These are phyloP conservation scores for Bombus breviceps DNA, from an alignment of 1,140 invertebrate genomes.

Conservation along the genomic window DNA sequence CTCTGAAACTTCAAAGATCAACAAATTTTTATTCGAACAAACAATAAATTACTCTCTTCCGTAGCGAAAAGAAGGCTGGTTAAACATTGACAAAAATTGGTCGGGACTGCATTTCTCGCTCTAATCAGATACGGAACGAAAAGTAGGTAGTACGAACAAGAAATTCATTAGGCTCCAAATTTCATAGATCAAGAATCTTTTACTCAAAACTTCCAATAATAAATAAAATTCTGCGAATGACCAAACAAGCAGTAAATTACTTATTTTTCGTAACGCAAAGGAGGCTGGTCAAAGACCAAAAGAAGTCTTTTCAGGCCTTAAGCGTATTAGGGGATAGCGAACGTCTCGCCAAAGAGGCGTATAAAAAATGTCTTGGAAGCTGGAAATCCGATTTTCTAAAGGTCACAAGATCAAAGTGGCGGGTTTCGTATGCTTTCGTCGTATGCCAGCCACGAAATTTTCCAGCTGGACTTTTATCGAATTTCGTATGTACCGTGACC, in stretches of 20 bases:
- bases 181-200: not conserved
- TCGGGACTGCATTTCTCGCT: too few relatives aligned
- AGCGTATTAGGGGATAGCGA: not conserved
- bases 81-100: too few relatives aligned
- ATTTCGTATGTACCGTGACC: slow-evolving; percentile 27
- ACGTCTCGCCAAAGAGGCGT: not conserved
- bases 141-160: too few relatives aligned
- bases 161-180: not conserved
- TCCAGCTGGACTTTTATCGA: slow-evolving; percentile 56
- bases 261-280: too few relatives aligned
- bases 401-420: slow-evolving; percentile 22
- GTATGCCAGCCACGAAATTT: slow-evolving; percentile 41
- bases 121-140: too few relatives aligned
- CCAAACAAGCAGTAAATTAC: not conserved
- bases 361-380: slow-evolving; percentile 3
- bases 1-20: too few relatives aligned
- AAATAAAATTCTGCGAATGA: not conserved
- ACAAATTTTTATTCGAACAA: not conserved
- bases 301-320: too few relatives aligned
- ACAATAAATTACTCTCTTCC: not conserved
- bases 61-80: too few relatives aligned
- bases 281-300: not conserved
- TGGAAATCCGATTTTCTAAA: slow-evolving; percentile 30
- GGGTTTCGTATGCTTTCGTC: slow-evolving; percentile 13
- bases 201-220: not conserved